phyloP scores from a whole-genome alignment of 2,113 vertebrate genomes.

The Lamprotornis superbus region DNA sequence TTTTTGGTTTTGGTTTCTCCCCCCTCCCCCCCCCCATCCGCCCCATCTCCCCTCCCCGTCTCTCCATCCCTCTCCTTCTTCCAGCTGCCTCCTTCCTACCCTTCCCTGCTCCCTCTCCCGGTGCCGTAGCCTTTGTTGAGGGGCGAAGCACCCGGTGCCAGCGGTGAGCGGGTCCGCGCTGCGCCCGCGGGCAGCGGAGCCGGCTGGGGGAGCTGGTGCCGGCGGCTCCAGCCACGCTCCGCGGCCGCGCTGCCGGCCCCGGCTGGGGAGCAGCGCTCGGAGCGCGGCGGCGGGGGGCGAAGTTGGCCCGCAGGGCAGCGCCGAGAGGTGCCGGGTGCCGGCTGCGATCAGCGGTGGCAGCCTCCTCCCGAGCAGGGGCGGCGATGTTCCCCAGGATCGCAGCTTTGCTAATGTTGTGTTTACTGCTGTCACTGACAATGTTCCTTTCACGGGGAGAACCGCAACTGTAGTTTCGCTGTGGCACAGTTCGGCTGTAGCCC shows the following conservation, averaged over 20 bases:
- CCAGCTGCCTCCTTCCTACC: too few species aligned
- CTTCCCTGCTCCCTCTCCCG: too few species aligned
- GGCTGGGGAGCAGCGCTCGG: not conserved
- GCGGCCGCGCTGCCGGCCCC: not conserved
- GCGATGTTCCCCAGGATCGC: not conserved
- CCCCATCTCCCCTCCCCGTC: too few species aligned
- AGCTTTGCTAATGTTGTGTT: not conserved
- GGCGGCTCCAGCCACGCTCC: not conserved
- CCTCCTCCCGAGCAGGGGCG: not conserved
- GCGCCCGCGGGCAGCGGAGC: too few species aligned
- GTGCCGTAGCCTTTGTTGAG: too few species aligned
- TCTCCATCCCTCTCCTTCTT: too few species aligned
- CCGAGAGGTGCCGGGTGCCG: not conserved
- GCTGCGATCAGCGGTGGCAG: not conserved
- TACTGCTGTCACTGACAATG: slow-evolving; percentile 19
- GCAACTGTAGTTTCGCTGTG: not conserved
- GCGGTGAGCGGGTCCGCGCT: too few species aligned
- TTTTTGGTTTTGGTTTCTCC: too few species aligned
- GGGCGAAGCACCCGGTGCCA: too few species aligned
- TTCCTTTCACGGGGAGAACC: not conserved
- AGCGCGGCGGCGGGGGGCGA: not conserved
- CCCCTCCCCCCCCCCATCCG: too few species aligned
- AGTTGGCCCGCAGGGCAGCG: not conserved
- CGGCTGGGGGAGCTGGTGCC: too few species aligned
- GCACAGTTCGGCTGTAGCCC: not conserved